Evolutionary conservation across 2,888 invertebrate species (phyloP), one percentile per base, ranked within the genome.

Genomic region (Orthosia gracilis): DNA sequence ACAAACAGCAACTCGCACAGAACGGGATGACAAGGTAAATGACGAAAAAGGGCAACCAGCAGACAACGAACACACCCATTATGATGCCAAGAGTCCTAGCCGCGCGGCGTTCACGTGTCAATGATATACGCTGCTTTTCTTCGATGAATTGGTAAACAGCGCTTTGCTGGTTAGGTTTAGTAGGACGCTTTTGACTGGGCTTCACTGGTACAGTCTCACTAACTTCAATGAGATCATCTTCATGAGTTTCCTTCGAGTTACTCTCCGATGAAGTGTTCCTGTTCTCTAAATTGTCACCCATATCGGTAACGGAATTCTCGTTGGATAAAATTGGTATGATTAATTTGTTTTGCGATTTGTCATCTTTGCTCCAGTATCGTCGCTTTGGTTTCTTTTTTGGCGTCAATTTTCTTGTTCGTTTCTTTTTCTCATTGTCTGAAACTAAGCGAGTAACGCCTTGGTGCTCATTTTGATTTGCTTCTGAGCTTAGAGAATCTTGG

Each of bases 31-130:
- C 98, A 63, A 99, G 98, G 94, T 99, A 99, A 97, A 99, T 98
- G 54, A 99, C 97, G 94, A 99, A 99, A 96, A 99, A 99, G 7
- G 99, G 99, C 78, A 99, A 97, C 99, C 99, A 99, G 94, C 99
- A 99, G 15, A 99, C 98, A 64, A 99, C 99, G 92, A 99, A 99
- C 0, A 99, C 99, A 9, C 99, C 99, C 98, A 99, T 99, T 75
- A 99, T 99, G 73, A 99, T 99, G 31, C 99, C 99, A 4, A 99
- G 97, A 0, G 99, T 99, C 69, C 99, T 97, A 0, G 99, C 99
- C 0, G 99, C 99, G 57, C 99, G 97, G 71, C 99, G 97, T 92
- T 99, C 99, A 90, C 99, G 98, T 3, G 99, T 99, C 79, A 99
- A 94, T 0, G 99, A 99, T 87, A 99, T 98, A 83, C 98, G 97